These are phyloP conservation scores for Lycia hirtaria DNA, from an alignment of 2,888 invertebrate genomes.

Conservation along the genomic window DNA sequence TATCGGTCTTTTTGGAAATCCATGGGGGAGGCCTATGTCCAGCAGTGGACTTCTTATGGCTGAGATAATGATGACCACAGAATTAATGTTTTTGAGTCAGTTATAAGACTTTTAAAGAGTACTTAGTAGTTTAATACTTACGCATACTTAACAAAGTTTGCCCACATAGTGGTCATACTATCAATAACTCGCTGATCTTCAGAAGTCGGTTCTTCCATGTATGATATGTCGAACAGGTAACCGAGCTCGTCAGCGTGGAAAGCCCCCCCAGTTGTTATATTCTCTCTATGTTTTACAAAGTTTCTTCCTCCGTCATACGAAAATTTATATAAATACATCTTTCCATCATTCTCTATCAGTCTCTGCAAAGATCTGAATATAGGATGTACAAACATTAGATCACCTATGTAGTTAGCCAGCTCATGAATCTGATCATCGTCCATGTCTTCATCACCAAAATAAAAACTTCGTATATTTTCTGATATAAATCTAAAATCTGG, in stretches of 20 bases:
- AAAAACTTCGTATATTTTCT: conserved; percentile 44
- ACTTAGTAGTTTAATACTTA: conserved; percentile 24
- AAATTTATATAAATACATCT: conserved; percentile 52
- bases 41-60: no score
- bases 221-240: conserved; percentile 52
- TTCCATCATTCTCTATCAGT: conserved; percentile 41
- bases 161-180: conserved; percentile 48
- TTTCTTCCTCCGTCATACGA: conserved; percentile 53
- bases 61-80: no score
- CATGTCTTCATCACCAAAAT: conserved; percentile 47
- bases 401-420: conserved; percentile 49
- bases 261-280: conserved; percentile 47
- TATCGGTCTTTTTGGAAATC: no score
- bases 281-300: conserved; percentile 38
- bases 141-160: conserved; percentile 57
- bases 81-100: no score
- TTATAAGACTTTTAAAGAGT: no score
- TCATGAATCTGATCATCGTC: conserved; percentile 26
- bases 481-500: conserved; percentile 39
- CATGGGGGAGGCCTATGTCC: no score
- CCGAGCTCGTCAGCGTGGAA: conserved; percentile 56
- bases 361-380: conserved; percentile 44
- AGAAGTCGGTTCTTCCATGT: conserved; percentile 34
- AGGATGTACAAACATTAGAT: conserved; percentile 50
- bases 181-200: conserved; percentile 52